Conservation (phyloP, 2,113 vertebrate species). For the Odontophorus gujanensis region DNA sequence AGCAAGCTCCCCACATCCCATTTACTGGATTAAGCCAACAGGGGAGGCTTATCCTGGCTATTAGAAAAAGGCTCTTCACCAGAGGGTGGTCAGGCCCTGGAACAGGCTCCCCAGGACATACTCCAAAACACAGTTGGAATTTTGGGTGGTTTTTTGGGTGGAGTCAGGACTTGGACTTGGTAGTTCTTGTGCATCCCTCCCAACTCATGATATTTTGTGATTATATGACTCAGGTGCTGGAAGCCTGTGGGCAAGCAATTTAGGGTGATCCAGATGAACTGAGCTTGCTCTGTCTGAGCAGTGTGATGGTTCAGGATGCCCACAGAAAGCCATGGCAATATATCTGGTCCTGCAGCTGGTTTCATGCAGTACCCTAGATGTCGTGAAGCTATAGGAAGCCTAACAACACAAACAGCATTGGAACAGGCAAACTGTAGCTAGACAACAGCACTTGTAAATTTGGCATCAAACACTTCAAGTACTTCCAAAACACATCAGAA, state of each 20-base stretch:
- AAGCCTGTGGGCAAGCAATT: not conserved
- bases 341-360: rapidly evolving
- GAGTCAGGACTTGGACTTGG: not conserved
- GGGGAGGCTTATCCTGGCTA: not conserved
- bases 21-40: not conserved
- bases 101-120: not conserved
- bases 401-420: not conserved
- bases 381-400: not conserved
- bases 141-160: not conserved
- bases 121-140: not conserved
- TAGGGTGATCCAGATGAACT: not conserved
- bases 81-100: not conserved
- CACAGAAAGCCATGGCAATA: not conserved
- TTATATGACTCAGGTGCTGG: not conserved
- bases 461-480: not conserved
- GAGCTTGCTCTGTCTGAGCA: not conserved
- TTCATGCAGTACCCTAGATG: not conserved
- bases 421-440: not conserved
- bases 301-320: not conserved
- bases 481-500: slow-evolving; percentile 46
- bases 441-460: not conserved
- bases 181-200: not conserved
- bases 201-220: not conserved
- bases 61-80: not conserved
- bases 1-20: not conserved